Conservation (phyloP, 2,113 vertebrate genomes). For the Pleuronectes platessa region DNA sequence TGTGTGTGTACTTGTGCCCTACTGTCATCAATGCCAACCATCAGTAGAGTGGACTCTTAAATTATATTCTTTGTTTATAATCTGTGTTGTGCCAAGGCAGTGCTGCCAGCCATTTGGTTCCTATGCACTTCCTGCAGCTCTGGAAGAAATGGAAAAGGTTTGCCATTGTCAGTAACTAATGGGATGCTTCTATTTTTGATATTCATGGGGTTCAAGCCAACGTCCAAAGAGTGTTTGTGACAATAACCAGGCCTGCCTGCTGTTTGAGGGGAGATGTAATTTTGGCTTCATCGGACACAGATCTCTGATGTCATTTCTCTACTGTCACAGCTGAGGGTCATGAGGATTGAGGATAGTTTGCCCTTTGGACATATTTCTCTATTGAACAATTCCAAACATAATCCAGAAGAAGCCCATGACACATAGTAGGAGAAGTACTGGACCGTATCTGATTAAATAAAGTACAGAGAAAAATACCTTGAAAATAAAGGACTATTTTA, state of each 20-base stretch:
- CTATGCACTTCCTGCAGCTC: not conserved
- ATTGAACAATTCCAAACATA: too few species aligned
- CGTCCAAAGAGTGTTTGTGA: conserved; percentile 19
- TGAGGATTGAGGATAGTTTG: not conserved
- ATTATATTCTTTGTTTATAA: conserved; percentile 21
- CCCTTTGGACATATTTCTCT: too few species aligned
- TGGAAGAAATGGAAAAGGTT: not conserved
- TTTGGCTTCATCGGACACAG: not conserved
- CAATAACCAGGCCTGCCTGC: conserved; percentile 26
- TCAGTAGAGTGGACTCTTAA: not conserved
- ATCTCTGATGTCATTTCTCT: conserved; percentile 4
- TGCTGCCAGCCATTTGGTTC: not conserved
- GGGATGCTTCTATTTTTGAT: not conserved
- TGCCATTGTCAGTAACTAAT: not conserved
- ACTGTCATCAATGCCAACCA: not conserved
- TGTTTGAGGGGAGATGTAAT: conserved; percentile 22
- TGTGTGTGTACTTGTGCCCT: conserved; percentile 15
- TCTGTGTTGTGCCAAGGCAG: not conserved
- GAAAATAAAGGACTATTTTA: too few species aligned
- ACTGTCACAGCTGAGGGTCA: not conserved
- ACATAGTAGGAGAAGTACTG: too few species aligned
- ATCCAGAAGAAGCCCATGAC: too few species aligned
- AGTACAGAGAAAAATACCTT: too few species aligned
- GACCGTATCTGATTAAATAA: too few species aligned
- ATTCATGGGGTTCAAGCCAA: not conserved